Base-by-base conservation (phyloP, 2,113 vertebrate genomes). In the Ailurus styani region DNA sequence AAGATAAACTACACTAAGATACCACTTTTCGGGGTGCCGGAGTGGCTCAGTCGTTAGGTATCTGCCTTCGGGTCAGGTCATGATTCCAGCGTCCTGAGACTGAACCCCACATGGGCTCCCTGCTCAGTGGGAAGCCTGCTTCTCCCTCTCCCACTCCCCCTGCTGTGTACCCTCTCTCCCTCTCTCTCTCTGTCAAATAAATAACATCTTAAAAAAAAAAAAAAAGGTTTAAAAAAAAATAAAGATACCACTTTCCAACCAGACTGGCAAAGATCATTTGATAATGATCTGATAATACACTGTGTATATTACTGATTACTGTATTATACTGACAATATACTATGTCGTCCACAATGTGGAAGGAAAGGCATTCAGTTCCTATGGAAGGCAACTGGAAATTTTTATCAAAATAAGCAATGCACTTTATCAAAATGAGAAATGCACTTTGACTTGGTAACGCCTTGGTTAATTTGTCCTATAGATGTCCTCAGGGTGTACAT, bases 351-450 rank as follows among this genome's bases (percentile, higher is more conserved):
- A 85, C 45, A 86, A 25, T 54, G 47, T 93, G n/a, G 23, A 37
- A 66, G 6, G 45, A 54, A 73, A 91, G 73, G 42, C 9, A 54
- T 55, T 42, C 4, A 11, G 31, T 72, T 82, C n/a, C 29, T 62
- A 12, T 14, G 9, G 37, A 87, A 89, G 15, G 87, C 50, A 87
- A 55, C 1, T 18, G 31, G 73, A 82, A 64, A 77, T 42, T 87
- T 72, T 72, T 91, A 85, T 72, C 29, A 57, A 86, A 94, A 86
- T n/a, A 45, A 95, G 86, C 90, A 73, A 87, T 62, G 60, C 42
- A 54, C 21, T 64, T 72, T 91, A 85, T 64, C n/a, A 52, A 86
- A 94, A 90, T n/a, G 54, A 95, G 90, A 86, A 73, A 87, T 70
- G 60, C 50, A 45, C 34, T 81, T 47, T 52, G 57, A 87, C 21